phyloP scores from a whole-genome alignment of 2,888 invertebrate species.

The Melieria omissa region DNA sequence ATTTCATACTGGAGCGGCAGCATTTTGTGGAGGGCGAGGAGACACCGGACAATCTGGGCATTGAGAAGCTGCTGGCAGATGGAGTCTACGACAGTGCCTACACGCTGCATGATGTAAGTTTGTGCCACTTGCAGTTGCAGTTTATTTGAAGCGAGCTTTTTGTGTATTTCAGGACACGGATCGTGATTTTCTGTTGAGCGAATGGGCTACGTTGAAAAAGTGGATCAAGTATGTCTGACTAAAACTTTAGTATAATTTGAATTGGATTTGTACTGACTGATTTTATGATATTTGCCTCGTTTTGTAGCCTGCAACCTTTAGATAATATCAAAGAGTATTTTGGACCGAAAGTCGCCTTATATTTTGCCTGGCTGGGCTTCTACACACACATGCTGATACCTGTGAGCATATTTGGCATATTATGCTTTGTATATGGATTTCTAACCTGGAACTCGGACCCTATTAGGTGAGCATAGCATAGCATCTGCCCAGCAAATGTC shows the following conservation, averaged over 20 bases:
- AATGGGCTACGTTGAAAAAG: conserved; percentile 79
- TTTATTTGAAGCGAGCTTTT: too few species aligned
- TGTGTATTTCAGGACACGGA: conserved; percentile 68
- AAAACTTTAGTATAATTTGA: background rate
- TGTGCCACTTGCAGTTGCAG: background rate
- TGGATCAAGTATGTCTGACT: conserved; percentile 71
- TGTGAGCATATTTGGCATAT: conserved; percentile 74
- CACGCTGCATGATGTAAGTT: conserved; percentile 79
- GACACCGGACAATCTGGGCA: conserved; percentile 70
- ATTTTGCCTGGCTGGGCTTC: conserved; percentile 88
- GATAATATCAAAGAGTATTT: conserved; percentile 83
- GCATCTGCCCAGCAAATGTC: background rate
- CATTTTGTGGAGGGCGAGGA: conserved; percentile 70
- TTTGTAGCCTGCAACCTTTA: conserved; percentile 72
- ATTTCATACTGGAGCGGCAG: conserved; percentile 80
- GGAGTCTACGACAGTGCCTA: conserved; percentile 77
- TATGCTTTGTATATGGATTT: conserved; percentile 74
- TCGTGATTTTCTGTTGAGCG: conserved; percentile 71
- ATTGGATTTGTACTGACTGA: background rate
- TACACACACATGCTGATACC: conserved; percentile 86
- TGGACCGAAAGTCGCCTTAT: conserved; percentile 80
- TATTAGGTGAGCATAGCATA: conserved; percentile 58
- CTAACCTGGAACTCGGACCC: conserved; percentile 68
- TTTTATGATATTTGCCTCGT: conserved; percentile 14
- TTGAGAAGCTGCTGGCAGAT: conserved; percentile 75